Percentiles rank a stretch among this genome's conserved stretches.
Conservation (phyloP, 2,888 invertebrate species). For the Chrysopilus asiliformis region DNA sequence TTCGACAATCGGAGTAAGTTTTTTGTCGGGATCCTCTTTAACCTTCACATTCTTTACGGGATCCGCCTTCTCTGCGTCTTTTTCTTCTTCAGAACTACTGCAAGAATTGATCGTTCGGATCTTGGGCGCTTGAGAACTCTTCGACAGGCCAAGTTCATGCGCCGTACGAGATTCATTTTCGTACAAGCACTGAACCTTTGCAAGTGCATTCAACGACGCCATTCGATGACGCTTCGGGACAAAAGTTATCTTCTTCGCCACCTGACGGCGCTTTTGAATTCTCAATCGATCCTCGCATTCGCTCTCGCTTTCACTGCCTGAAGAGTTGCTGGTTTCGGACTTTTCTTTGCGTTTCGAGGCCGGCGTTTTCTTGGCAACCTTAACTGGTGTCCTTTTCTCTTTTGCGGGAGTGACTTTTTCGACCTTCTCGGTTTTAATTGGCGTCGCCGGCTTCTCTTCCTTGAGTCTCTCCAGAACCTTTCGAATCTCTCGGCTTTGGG, state of each 20-base stretch:
- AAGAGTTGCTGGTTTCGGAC: not conserved
- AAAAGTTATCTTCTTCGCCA: conserved; percentile 16
- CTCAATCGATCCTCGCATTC: conserved; percentile 2
- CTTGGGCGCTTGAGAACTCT: conserved; percentile 36
- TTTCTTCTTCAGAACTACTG: conserved; percentile 41
- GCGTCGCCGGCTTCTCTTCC: not conserved
- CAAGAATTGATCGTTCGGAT: conserved; percentile 29
- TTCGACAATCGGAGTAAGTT: conserved; percentile 16
- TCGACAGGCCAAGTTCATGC: conserved; percentile 44
- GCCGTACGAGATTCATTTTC: conserved; percentile 74
- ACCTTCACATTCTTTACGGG: conserved; percentile 11
- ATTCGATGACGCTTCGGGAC: conserved; percentile 74
- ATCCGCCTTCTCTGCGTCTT: no score
- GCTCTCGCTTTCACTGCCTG: conserved; percentile 4
- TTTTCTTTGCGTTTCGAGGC: conserved; percentile 4
- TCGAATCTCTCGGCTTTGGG: no score
- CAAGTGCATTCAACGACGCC: conserved; percentile 77
- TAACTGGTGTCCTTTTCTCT: conserved; percentile 8
- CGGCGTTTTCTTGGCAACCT: conserved; percentile 5
- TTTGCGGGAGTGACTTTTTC: conserved; percentile 5
- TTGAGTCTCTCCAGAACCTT: conserved; percentile 3
- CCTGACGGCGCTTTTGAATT: no score
- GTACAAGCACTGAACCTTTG: conserved; percentile 82
- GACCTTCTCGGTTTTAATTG: conserved; percentile 1
- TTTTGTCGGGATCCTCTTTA: conserved; percentile 14